phyloP scores from a whole-genome alignment of 2,888 invertebrate genomes.

The Hipparchia sbordonii region DNA sequence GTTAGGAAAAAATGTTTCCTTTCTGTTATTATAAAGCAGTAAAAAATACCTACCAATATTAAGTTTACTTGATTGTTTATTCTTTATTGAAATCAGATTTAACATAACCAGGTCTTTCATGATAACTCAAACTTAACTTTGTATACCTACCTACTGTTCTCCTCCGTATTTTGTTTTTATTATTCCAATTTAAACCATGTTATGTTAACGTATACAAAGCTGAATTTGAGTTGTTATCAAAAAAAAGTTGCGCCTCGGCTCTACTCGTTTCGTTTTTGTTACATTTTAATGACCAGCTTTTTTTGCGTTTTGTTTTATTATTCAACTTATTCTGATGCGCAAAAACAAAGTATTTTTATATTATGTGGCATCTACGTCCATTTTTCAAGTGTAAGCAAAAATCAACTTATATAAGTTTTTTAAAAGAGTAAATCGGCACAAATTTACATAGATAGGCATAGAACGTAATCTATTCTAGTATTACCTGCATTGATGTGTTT shows the following conservation, averaged over 20 bases:
- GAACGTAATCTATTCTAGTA: conserved; percentile 2
- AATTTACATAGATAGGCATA: conserved; percentile 2
- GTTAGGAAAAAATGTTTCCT: neutral
- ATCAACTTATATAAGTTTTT: conserved; percentile 1
- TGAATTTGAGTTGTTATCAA: no score
- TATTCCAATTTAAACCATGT: no score
- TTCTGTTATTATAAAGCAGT: neutral
- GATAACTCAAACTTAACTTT: no score
- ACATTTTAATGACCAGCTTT: neutral
- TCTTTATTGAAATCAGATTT: conserved; percentile 1
- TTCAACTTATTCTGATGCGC: conserved; percentile 2
- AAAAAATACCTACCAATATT: neutral
- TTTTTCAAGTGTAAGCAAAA: neutral
- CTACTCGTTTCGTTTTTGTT: neutral
- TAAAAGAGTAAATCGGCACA: conserved; percentile 13
- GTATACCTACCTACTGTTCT: no score
- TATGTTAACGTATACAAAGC: no score
- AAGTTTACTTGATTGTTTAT: conserved; percentile 1
- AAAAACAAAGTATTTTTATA: conserved; percentile 3
- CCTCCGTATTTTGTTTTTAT: no score
- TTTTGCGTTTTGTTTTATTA: neutral
- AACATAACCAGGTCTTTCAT: neutral
- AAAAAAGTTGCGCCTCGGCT: no score
- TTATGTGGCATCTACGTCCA: conserved; percentile 5
- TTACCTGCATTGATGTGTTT: conserved; percentile 9